These are phyloP conservation scores for Hyalella azteca DNA, from an alignment of 2,888 invertebrate species.

Conservation along the genomic window DNA sequence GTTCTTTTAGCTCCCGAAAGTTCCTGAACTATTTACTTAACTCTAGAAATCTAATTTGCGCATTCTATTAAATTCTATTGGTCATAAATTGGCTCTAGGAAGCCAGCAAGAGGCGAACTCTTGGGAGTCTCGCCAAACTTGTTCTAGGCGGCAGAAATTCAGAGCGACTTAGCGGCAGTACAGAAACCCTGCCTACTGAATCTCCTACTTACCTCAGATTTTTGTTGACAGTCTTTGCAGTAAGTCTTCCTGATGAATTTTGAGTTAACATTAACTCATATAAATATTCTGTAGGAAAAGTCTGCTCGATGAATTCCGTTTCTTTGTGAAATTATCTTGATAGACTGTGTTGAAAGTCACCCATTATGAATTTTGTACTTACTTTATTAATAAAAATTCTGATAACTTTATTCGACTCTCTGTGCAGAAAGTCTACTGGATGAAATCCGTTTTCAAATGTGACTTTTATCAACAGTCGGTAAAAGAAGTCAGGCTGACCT, in stretches of 20 bases:
- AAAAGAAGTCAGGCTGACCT: too few species aligned
- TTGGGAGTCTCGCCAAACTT: constrained; percentile 24
- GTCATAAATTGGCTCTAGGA: constrained; percentile 27
- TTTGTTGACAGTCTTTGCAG: too few species aligned
- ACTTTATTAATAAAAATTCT: too few species aligned
- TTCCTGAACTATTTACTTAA: constrained; percentile 27
- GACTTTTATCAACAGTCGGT: too few species aligned
- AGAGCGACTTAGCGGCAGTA: constrained; percentile 13
- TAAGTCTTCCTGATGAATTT: constrained; percentile 17
- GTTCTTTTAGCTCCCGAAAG: constrained; percentile 6
- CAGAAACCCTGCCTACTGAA: neutral
- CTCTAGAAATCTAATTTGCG: constrained; percentile 30
- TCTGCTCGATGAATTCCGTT: too few species aligned
- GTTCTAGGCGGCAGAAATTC: constrained; percentile 6
- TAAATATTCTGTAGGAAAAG: too few species aligned
- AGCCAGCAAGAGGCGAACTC: constrained; percentile 20
- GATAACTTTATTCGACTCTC: neutral
- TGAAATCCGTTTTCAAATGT: too few species aligned
- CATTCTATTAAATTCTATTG: constrained; percentile 14
- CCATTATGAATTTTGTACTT: too few species aligned
- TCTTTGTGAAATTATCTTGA: too few species aligned
- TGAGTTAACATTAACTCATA: too few species aligned
- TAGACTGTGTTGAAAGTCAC: too few species aligned
- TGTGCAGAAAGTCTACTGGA: neutral
- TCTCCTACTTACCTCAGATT: too few species aligned